Evolutionary conservation across 2,113 vertebrate genomes (phyloP).

Genomic region (Uropsilus gracilis): DNA sequence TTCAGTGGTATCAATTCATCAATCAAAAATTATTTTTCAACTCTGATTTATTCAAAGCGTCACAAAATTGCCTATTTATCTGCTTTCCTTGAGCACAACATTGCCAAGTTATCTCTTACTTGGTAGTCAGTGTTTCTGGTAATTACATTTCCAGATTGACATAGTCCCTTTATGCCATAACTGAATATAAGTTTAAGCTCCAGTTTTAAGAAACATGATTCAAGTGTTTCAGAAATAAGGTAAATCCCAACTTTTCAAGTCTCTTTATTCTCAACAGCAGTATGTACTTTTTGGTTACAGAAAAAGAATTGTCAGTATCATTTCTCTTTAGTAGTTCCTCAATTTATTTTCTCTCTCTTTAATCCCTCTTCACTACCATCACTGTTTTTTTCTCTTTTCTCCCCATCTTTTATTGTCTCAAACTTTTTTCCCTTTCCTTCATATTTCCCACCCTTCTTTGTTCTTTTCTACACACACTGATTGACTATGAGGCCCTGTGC

Average conservation of each 20-base stretch:
- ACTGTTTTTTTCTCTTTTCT: background rate
- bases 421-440: background rate
- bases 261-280: background rate
- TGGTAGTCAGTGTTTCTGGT: background rate
- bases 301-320: background rate
- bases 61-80: background rate
- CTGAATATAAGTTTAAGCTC: conserved; percentile 36
- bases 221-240: conserved; percentile 6
- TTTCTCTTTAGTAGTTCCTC: background rate
- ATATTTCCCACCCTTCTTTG: background rate
- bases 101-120: background rate
- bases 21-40: conserved; percentile 1
- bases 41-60: background rate
- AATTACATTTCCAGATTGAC: conserved; percentile 31
- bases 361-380: background rate
- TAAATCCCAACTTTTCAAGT: background rate
- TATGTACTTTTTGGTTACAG: background rate
- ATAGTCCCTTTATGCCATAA: background rate
- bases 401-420: background rate
- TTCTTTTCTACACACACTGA: background rate
- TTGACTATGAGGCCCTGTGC: background rate
- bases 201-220: background rate
- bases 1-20: conserved; percentile 27
- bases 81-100: background rate
- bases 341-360: background rate